Conservation (phyloP, 2,797 vertebrate genomes). For the Rhincodon typus region DNA sequence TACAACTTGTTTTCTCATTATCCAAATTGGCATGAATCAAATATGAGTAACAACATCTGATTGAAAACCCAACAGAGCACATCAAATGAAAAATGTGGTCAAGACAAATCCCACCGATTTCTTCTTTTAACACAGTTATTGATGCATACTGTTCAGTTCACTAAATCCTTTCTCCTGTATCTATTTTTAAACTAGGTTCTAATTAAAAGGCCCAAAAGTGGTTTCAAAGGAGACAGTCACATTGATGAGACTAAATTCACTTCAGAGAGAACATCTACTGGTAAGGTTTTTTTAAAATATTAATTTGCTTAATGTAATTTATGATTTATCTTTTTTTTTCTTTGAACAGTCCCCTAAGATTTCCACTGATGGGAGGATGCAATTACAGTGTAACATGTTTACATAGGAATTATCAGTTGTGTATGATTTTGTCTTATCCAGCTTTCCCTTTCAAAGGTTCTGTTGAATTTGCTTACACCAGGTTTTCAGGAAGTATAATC, state of each 20-base stretch:
- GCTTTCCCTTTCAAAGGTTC: neutral
- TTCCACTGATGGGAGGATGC: neutral
- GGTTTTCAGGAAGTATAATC: neutral
- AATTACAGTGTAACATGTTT: neutral
- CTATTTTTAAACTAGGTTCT: neutral
- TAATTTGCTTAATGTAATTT: neutral
- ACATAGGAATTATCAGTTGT: neutral
- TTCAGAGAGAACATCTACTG: conserved; percentile 11
- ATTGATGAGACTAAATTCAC: conserved; percentile 16
- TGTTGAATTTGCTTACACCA: neutral
- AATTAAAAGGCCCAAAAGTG: conserved; percentile 6
- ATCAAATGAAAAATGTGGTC: too few species aligned
- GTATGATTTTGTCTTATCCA: neutral
- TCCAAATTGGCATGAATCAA: too few species aligned
- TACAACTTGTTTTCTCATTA: too few species aligned
- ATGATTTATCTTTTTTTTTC: neutral
- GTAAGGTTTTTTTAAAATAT: neutral
- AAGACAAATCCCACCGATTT: too few species aligned
- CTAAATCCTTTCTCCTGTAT: neutral
- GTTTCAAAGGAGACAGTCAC: neutral
- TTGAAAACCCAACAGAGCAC: too few species aligned
- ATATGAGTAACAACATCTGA: too few species aligned
- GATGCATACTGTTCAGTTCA: neutral
- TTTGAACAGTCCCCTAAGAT: neutral
- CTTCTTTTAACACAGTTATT: too few species aligned